Base-by-base conservation (phyloP, 1,140 invertebrate genomes). In the Cecropterus lyciades region DNA sequence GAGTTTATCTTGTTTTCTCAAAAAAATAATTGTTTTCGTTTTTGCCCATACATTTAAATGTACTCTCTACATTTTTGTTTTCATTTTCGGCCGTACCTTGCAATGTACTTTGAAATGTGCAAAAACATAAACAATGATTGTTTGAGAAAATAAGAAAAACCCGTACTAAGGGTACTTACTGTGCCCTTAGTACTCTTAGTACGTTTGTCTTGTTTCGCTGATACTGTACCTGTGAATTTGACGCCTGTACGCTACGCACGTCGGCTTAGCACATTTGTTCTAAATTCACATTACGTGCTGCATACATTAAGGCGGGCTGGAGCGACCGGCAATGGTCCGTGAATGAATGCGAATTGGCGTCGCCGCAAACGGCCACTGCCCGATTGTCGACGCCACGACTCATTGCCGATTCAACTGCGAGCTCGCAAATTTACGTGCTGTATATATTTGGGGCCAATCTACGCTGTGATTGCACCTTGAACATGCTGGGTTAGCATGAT, bases 301-400 rank as follows among this genome's bases (percentile, higher is more conserved):
- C 74, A 76, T 75, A 85, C 73, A 81, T 84, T 82, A 85, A 63
- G 62, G 64, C 69, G 67, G 72, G 59, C 78, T 46, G 69, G 67
- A 65, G n/a, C n/a, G n/a, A 64, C 72, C 75, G 72, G 64, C 82
- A 85, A 85, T 85, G 77, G 82, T 55, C 82, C 82, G 74, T 85
- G 84, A 87, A 85, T 89, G 87, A 89, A 87, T 86, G 69, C 72
- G 83, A 85, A 86, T 84, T 89, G 86, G 72, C 79, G 84, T 84
- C 75, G 84, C 87, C 87, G 76, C 87, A 87, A 85, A 85, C 85
- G 77, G 82, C 73, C 82, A 73, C 70, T 68, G 79, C 68, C 73
- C 82, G 85, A 87, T 87, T 86, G 84, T 85, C 80, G 83, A 77
- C 82, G 80, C 77, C 80, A 82, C 85, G 79, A 82, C 80, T 86